Evolutionary conservation across 2,797 vertebrate genomes (phyloP), one percentile per base, ranked within the genome.

Genomic region (Tinamus major): DNA sequence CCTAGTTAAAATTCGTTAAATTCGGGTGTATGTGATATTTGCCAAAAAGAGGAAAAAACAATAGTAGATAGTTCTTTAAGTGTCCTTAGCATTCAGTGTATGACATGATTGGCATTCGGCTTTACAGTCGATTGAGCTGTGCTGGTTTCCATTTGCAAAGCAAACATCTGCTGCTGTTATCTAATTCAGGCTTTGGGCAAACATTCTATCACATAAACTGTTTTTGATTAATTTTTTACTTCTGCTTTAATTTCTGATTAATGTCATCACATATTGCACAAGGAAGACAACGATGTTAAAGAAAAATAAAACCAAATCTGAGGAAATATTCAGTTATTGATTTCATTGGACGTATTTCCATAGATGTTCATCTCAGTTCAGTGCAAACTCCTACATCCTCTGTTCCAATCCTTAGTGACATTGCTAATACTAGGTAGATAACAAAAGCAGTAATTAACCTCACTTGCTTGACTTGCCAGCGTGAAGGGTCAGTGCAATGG

Each of bases 161-260:
- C 37, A 90, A 94, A 86, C 49, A 93, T 67, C 88, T 93, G 68
- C 64, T 92, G 31, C 86, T 85, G 92, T 88, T 94, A 89, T 92
- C 93, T 85, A 94, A 78, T 75, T 82, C 26, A 92, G 56, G 27
- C 67, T 81, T 93, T 87, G 81, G 48, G 71, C 56, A 85, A 90
- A 75, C 13, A 81, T 76, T 92, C 51, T 56, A 94, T n/a, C 18
- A 87, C 37, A 75, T 33, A 80, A 94, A 74, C 74, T 4, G 61
- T 44, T 90, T 92, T 65, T 92, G 29, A 79, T 70, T 42, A 48
- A 59, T 87, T 71, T 87, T 92, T 92, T 87, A 26, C 51, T 95
- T 94, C 69, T 18, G 5, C 63, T 94, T 95, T 51, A 87, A 33
- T 83, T 94, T 89, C 72, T 85, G 90, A 76, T 88, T 93, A 86